Conservation (phyloP, 2,888 invertebrate species). For the Synergus umbraculus region DNA sequence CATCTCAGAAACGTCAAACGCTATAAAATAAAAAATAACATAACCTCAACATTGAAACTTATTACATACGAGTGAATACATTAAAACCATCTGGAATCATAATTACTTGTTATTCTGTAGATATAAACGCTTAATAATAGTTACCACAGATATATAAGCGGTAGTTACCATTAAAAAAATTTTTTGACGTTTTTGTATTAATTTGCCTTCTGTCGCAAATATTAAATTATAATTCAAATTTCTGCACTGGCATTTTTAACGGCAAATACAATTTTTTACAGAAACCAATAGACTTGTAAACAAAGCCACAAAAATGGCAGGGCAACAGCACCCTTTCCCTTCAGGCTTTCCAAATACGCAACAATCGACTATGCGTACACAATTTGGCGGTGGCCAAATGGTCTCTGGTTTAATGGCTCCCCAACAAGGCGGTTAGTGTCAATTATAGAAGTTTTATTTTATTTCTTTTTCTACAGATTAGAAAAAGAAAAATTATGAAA, state of each 20-base stretch:
- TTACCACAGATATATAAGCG: no score
- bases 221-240: no score
- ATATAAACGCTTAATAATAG: no score
- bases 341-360: slow-evolving; percentile 83
- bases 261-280: neutral
- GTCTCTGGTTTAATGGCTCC: slow-evolving; percentile 82
- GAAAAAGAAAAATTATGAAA: neutral
- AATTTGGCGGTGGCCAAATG: slow-evolving; percentile 83
- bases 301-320: slow-evolving; percentile 80
- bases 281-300: neutral
- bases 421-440: slow-evolving; percentile 72
- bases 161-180: no score
- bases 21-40: neutral
- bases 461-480: slow-evolving; percentile 5
- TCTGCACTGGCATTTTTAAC: no score
- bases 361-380: slow-evolving; percentile 81
- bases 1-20: neutral
- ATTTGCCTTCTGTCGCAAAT: no score
- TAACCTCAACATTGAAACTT: neutral
- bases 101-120: no score
- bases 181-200: no score
- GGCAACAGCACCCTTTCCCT: slow-evolving; percentile 86
- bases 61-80: no score
- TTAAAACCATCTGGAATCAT: no score
- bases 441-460: slow-evolving; percentile 19